These are phyloP conservation scores for Apodemia hepburni DNA, from an alignment of 2,888 invertebrate species.

Conservation along the genomic window DNA sequence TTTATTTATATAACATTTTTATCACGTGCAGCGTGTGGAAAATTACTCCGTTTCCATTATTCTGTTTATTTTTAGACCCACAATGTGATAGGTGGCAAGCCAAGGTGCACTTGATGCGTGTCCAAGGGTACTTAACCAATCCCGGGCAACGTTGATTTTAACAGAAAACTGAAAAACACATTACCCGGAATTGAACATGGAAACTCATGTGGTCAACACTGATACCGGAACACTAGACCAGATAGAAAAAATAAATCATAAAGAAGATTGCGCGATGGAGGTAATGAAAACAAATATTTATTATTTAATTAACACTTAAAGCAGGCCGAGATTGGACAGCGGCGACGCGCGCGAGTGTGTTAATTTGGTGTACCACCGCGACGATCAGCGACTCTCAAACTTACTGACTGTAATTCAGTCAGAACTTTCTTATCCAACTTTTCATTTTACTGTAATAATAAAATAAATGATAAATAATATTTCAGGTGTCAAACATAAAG, in stretches of 20 bases:
- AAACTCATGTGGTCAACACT: too few relatives aligned
- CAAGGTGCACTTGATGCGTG: too few relatives aligned
- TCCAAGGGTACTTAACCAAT: too few relatives aligned
- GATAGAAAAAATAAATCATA: too few relatives aligned
- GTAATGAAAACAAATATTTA: neutral
- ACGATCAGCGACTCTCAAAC: constrained; percentile 59
- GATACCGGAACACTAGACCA: too few relatives aligned
- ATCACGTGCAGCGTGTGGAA: constrained; percentile 62
- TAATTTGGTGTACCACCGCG: constrained; percentile 78
- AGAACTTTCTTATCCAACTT: neutral
- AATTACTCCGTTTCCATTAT: constrained; percentile 66
- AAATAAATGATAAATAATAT: too few relatives aligned
- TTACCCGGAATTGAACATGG: too few relatives aligned
- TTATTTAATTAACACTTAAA: neutral
- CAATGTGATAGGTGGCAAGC: too few relatives aligned
- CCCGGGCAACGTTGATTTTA: too few relatives aligned
- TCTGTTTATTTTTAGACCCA: constrained; percentile 76
- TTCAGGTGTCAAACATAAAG: too few relatives aligned
- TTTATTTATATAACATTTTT: constrained; percentile 66
- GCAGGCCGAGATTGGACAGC: constrained; percentile 47
- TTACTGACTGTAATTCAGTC: constrained; percentile 40
- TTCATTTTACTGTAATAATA: neutral
- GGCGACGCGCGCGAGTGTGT: constrained; percentile 64
- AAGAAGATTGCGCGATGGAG: too few relatives aligned
- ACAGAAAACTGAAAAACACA: too few relatives aligned